A percentile compares a stretch with the other conserved stretches of the same genome.
Evolutionary conservation across 2,888 invertebrate genomes (phyloP).

Genomic region (Leucoptera coffeella): DNA sequence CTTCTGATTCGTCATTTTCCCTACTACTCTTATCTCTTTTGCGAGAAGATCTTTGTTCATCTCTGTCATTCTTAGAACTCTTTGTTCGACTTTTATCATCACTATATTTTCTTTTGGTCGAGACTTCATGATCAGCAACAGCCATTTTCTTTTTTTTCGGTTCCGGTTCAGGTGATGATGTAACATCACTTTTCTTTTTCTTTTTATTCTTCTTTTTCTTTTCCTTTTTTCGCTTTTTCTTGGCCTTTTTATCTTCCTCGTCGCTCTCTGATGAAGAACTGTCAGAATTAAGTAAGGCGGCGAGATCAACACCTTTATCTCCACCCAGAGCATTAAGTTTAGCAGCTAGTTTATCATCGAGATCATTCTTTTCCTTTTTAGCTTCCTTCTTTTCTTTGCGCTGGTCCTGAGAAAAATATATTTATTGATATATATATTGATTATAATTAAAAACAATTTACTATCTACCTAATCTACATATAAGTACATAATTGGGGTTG

Average conservation of each 20-base stretch:
- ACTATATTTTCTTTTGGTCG: too few species aligned
- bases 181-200: slow-evolving; percentile 11
- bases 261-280: slow-evolving; percentile 18
- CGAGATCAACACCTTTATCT: slow-evolving; percentile 23
- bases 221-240: slow-evolving; percentile 23
- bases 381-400: slow-evolving; percentile 40
- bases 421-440: background rate
- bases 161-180: too few species aligned
- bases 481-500: too few species aligned
- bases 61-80: slow-evolving; percentile 14
- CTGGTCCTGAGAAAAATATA: slow-evolving; percentile 15
- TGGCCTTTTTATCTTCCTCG: slow-evolving; percentile 11
- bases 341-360: slow-evolving; percentile 64
- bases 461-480: too few species aligned
- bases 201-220: slow-evolving; percentile 19
- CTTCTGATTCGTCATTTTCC: too few species aligned
- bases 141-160: slow-evolving; percentile 9
- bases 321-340: slow-evolving; percentile 62
- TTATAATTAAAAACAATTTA: too few species aligned
- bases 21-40: slow-evolving; percentile 4
- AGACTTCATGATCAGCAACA: slow-evolving; percentile 9
- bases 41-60: slow-evolving; percentile 9
- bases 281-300: slow-evolving; percentile 25
- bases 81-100: slow-evolving; percentile 4
- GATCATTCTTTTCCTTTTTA: slow-evolving; percentile 41